Evolutionary conservation across 2,888 invertebrate species (phyloP).

Genomic region (Serripes groenlandicus): DNA sequence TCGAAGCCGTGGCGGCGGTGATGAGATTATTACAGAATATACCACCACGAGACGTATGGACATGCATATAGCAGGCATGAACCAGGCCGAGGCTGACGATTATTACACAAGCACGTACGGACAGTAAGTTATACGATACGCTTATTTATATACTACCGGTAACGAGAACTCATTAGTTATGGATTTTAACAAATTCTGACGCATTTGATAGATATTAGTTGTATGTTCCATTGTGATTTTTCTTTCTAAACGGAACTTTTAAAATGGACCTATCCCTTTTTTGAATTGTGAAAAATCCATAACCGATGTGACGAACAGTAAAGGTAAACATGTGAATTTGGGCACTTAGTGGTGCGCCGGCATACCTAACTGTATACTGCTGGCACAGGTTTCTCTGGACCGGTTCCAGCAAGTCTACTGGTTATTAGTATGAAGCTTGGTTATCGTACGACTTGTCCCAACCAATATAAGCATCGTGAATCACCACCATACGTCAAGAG

Average conservation of each 20-base stretch:
- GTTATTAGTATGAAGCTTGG: too few species aligned
- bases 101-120: conserved; percentile 67
- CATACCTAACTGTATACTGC: too few species aligned
- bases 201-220: neutral
- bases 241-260: neutral
- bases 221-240: neutral
- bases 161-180: neutral
- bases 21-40: conserved; percentile 69
- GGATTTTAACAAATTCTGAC: neutral
- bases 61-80: conserved; percentile 62
- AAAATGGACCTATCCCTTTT: too few species aligned
- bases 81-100: conserved; percentile 66
- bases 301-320: too few species aligned
- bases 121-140: conserved; percentile 63
- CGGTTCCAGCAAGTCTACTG: too few species aligned
- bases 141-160: neutral
- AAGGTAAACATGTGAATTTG: too few species aligned
- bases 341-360: too few species aligned
- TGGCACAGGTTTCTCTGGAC: too few species aligned
- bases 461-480: too few species aligned
- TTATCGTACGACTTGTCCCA: too few species aligned
- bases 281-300: too few species aligned
- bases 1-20: conserved; percentile 52
- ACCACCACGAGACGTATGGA: conserved; percentile 72
- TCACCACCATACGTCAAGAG: too few species aligned